Base-by-base conservation (phyloP, 2,113 vertebrate genomes). In the Gyps fulvus region DNA sequence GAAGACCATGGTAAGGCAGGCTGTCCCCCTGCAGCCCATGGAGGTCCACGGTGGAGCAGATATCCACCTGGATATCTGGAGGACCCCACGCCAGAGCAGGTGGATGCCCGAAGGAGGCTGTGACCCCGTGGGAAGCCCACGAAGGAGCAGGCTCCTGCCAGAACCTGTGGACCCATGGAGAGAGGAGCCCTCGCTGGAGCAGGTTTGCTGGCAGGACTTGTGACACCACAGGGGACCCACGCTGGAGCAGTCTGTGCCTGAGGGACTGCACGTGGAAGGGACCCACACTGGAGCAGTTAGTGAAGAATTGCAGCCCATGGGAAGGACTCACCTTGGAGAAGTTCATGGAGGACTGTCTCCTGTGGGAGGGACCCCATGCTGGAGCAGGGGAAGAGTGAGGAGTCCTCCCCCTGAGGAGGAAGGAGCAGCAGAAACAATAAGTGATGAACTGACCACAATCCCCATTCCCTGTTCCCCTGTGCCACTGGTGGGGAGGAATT, bases 391-490 rank as follows among this genome's bases (percentile, higher is more conserved):
- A 69, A 25, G 16, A 63, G 14, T 47, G 59, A 88, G 13, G 7
- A 15, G 15, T 23, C 42, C 32, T 57, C 6, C 19, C 15, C 10
- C 9, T 52, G 36, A 69, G 26, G 17, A 55, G 45, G 20, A n/a
- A 59, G 20, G 50, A 81, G 43, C 13, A 7, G 40, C 23, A 86
- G 14, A 50, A 38, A 43, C 38, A 59, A 36, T 0, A 11, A 10
- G 12, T 42, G 20, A 45, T 32, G 27, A 8, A 13, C 23, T 55
- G 45, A 49, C 26, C 20, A 9, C 9, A 50, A 16, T 6, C 14
- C 23, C 0, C 0, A n/a, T 66, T 86, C 13, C 52, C 9, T 16
- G 4, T 27, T 6, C 8, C 18, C 25, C 32, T 23, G 15, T 12
- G 7, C 16, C 20, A 2, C 11, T 32, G 10, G 10, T 10, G 20